Evolutionary conservation across 1,140 invertebrate genomes (phyloP).

Genomic region (Drosophila gunungcola): DNA sequence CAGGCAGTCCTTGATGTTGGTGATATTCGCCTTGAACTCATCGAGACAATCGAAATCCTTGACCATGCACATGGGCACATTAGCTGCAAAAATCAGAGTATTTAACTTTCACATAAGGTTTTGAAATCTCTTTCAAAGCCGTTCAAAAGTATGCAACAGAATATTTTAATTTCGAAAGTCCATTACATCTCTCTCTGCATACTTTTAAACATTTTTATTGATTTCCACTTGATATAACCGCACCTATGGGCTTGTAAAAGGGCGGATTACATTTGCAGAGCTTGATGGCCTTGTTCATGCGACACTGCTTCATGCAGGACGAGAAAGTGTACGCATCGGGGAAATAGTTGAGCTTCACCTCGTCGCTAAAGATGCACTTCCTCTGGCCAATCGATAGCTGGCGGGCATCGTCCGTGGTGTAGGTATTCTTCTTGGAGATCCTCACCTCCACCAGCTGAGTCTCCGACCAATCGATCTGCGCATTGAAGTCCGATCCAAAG

Average conservation of each 20-base stretch:
- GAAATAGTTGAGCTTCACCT: conserved; percentile 86
- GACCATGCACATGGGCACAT: conserved; percentile 86
- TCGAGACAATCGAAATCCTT: conserved; percentile 87
- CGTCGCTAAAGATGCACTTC: conserved; percentile 88
- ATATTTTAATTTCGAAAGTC: too few species aligned
- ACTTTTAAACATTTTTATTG: too few species aligned
- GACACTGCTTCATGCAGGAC: conserved; percentile 89
- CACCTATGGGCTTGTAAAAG: conserved; percentile 87
- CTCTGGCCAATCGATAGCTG: conserved; percentile 88
- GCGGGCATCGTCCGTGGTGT: conserved; percentile 89
- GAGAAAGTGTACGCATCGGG: conserved; percentile 88
- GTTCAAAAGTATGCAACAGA: too few species aligned
- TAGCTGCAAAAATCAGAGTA: conserved; percentile 24
- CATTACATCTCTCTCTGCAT: too few species aligned
- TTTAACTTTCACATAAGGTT: too few species aligned
- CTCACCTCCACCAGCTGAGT: conserved; percentile 87
- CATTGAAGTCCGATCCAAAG: conserved; percentile 87
- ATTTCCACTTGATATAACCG: too few species aligned
- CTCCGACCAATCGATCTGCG: conserved; percentile 88
- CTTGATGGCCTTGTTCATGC: conserved; percentile 87
- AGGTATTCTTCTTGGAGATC: conserved; percentile 89
- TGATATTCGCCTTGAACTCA: conserved; percentile 86
- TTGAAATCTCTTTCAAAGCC: too few species aligned
- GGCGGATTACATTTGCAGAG: conserved; percentile 89
- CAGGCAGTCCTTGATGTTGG: conserved; percentile 86